Evolutionary conservation across 1,140 invertebrate genomes (phyloP).

Genomic region (Drosophila dunni): DNA sequence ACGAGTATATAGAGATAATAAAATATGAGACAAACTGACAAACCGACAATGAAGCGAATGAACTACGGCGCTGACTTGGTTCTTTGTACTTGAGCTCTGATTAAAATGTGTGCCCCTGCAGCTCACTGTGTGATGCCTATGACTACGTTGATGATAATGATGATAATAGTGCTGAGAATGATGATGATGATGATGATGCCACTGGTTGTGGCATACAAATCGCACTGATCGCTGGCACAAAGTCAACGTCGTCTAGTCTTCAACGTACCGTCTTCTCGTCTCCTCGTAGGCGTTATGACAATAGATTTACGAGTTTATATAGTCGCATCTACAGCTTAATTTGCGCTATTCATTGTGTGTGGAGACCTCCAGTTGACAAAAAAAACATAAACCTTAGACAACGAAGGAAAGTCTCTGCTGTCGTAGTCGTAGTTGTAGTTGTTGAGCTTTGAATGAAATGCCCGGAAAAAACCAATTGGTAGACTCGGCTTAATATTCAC

Average conservation of each 20-base stretch:
- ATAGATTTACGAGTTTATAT: slow-evolving; percentile 74
- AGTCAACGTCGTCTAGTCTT: slow-evolving; percentile 48
- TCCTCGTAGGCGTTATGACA: slow-evolving; percentile 77
- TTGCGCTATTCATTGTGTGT: slow-evolving; percentile 70
- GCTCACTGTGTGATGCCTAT: slow-evolving; percentile 6
- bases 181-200: slow-evolving; percentile 33
- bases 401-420: slow-evolving; percentile 68
- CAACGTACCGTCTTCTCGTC: neutral
- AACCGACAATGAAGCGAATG: slow-evolving; percentile 55
- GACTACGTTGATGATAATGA: slow-evolving; percentile 15
- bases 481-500: slow-evolving; percentile 74
- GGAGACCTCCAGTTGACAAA: slow-evolving; percentile 12
- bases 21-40: slow-evolving; percentile 24
- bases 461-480: slow-evolving; percentile 82
- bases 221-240: slow-evolving; percentile 18
- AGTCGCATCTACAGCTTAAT: slow-evolving; percentile 64
- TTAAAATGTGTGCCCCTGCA: slow-evolving; percentile 69
- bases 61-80: slow-evolving; percentile 46
- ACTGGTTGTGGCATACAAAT: slow-evolving; percentile 33
- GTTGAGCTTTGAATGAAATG: slow-evolving; percentile 72
- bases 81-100: slow-evolving; percentile 76
- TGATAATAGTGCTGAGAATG: neutral
- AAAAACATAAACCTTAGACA: slow-evolving; percentile 61
- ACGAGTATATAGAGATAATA: slow-evolving; percentile 21
- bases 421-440: slow-evolving; percentile 32